Evolutionary conservation across 2,113 vertebrate genomes (phyloP), one percentile per base, ranked within the genome.

Genomic region (Dipodomys ordii): DNA sequence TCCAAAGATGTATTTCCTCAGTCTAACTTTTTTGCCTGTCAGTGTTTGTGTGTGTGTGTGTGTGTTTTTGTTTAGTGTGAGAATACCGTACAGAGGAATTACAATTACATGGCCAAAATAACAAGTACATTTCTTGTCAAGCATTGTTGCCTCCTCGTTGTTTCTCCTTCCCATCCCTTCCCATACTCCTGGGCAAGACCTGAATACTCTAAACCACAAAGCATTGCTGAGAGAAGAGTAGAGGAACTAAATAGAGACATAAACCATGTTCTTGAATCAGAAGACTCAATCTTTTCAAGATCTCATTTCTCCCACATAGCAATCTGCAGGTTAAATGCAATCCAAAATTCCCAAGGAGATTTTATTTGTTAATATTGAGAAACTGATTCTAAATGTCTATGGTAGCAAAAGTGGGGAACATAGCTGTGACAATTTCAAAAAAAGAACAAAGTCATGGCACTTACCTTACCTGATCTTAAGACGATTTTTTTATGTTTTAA

Each of bases 261-360:
- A 49, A 49, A 49, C 18, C 7, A 73, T 2, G 35, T 73, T 82
- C 46, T 68, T 85, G 53, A 15, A 30, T 83, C 73, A 49, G 35
- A 85, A 95, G 30, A 49, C 19, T 12, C 8, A 28, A 28, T 74
- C 28, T 28, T 60, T 25, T 72, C 60, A 85, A 49, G 23, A 77
- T 57, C 22, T 69, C 19, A 46, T 0, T 64, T 46, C 7, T 25
- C 9, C 30, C 18, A 20, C 35, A 73, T 30, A 30, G 32, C 79
- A 25, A 76, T 30, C 67, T 49, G 53, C 32, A 76, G 25, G 65
- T 79, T 83, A 89, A 94, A 72, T 49, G 25, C 22, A 94, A 81
- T 68, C 53, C 67, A 8, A 62, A 93, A 86, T 77, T 67, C 60
- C 23, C 69, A 83, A 39, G 2, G 7, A 80, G 2, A 16, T 77